Percentiles rank a stretch among this genome's conserved stretches.
Conservation (phyloP, 1,140 invertebrate genomes). For the Lerema accius region DNA sequence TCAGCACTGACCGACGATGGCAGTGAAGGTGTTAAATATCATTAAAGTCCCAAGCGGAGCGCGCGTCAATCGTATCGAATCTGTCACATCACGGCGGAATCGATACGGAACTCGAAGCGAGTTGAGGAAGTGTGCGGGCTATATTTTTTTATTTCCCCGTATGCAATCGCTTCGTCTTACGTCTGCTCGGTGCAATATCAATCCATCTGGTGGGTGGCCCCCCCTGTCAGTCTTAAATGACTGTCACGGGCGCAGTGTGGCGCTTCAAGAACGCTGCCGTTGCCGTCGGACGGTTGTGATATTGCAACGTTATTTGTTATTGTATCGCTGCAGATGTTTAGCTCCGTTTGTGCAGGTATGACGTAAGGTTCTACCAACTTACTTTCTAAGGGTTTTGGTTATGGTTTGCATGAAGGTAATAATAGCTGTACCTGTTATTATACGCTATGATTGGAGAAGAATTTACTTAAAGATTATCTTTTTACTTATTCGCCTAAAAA, state of each 20-base stretch:
- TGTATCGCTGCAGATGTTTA: slow-evolving; percentile 43
- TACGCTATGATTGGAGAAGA: no score
- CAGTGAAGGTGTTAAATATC: no score
- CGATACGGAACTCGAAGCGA: slow-evolving; percentile 29
- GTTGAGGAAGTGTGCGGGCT: slow-evolving; percentile 32
- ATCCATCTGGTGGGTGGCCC: slow-evolving; percentile 74
- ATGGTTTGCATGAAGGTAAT: no score
- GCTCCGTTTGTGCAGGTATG: background rate
- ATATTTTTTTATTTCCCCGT: slow-evolving; percentile 56
- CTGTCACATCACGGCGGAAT: slow-evolving; percentile 14
- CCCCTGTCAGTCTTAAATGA: slow-evolving; percentile 80
- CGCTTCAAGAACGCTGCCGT: slow-evolving; percentile 68
- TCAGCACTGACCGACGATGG: no score
- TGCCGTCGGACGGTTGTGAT: slow-evolving; percentile 70
- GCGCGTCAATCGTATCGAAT: background rate
- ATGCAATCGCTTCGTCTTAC: slow-evolving; percentile 77
- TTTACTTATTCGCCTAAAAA: no score
- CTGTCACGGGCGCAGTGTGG: slow-evolving; percentile 77
- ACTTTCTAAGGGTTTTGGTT: background rate
- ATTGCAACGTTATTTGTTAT: slow-evolving; percentile 74
- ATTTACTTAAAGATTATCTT: no score
- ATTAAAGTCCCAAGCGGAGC: no score
- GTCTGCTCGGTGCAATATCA: slow-evolving; percentile 78
- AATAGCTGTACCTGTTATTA: no score
- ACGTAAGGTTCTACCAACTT: background rate